phyloP scores from a whole-genome alignment of 2,888 invertebrate genomes.

The Steinernema hermaphroditum region DNA sequence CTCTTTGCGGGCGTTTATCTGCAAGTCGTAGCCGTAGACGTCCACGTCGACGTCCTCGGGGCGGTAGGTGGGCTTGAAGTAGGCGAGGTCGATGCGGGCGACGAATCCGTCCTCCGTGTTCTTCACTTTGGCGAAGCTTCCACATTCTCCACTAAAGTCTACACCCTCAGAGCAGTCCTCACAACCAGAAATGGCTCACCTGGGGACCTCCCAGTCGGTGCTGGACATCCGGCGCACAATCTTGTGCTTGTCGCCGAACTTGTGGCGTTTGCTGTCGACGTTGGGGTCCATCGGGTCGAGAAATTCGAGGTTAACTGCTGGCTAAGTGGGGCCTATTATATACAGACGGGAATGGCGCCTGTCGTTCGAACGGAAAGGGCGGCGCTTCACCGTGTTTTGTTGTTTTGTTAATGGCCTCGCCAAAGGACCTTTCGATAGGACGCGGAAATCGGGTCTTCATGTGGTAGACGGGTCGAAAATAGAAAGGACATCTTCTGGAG shows the following conservation, averaged over 20 bases:
- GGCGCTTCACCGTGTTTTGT: background rate
- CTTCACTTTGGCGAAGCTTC: conserved; percentile 7
- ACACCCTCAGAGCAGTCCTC: background rate
- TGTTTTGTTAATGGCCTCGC: background rate
- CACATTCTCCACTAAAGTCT: background rate
- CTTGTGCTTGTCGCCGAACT: conserved; percentile 22
- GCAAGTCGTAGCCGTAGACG: conserved; percentile 40
- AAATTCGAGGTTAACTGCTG: background rate
- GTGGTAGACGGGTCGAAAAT: too few species aligned
- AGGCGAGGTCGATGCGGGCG: conserved; percentile 2
- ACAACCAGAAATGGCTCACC: background rate
- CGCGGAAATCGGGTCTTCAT: too few species aligned
- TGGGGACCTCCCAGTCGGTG: conserved; percentile 22
- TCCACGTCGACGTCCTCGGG: conserved; percentile 12
- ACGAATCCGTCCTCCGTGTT: conserved; percentile 14
- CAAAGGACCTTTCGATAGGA: too few species aligned
- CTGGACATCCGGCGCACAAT: conserved; percentile 17
- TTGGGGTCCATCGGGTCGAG: background rate
- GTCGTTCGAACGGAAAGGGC: background rate
- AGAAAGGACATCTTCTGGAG: too few species aligned
- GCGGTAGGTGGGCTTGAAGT: background rate
- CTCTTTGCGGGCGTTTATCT: conserved; percentile 41
- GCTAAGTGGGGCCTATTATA: background rate
- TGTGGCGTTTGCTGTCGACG: background rate
- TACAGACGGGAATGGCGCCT: background rate